Evolutionary conservation across 2,113 vertebrate species (phyloP).

Genomic region (Nibea albiflora): DNA sequence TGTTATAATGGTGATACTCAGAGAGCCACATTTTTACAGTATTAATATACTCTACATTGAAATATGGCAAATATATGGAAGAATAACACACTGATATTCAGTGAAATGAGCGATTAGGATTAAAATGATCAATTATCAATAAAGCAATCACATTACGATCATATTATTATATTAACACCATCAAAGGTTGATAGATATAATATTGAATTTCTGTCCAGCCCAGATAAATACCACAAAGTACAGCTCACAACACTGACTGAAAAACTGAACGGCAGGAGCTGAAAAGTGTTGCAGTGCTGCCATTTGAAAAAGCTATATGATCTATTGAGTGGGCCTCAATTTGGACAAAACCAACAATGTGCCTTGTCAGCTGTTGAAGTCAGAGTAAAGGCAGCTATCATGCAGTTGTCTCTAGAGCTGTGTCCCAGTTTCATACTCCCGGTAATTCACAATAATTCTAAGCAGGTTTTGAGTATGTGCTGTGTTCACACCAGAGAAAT

Average conservation of each 20-base stretch:
- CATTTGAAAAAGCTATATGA: background rate
- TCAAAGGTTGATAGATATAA: no score
- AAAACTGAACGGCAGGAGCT: background rate
- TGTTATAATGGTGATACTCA: no score
- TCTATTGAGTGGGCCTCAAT: background rate
- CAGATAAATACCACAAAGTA: no score
- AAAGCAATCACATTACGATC: no score
- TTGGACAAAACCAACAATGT: background rate
- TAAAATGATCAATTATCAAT: no score
- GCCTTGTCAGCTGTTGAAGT: background rate
- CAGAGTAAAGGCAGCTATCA: background rate
- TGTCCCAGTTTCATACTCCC: background rate
- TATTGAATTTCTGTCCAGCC: no score
- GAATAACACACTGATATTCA: no score
- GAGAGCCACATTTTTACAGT: no score
- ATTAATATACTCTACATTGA: no score
- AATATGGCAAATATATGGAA: no score
- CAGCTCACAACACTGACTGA: background rate
- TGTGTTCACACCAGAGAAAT: background rate
- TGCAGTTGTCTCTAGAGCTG: background rate
- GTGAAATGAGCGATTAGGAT: no score
- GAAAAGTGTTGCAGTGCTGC: background rate
- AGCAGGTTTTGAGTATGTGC: background rate
- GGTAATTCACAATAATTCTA: background rate
- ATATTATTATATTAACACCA: no score